Percentiles rank a stretch among this genome's conserved stretches.
phyloP scores from a whole-genome alignment of 2,888 invertebrate genomes.

The Deilephila elpenor region DNA sequence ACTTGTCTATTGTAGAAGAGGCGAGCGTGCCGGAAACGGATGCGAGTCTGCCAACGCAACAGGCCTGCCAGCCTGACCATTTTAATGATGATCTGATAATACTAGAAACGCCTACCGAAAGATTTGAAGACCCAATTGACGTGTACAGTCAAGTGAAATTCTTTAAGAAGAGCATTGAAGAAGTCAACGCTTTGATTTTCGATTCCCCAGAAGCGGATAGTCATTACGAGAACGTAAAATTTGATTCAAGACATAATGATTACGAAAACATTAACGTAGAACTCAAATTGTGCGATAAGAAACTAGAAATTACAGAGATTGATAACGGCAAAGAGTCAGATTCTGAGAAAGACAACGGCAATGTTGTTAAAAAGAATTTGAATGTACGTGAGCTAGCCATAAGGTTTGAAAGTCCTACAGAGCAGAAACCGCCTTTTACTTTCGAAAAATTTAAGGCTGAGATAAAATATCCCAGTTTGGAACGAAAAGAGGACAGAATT shows the following conservation, averaged over 20 bases:
- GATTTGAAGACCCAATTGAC: slow-evolving; percentile 65
- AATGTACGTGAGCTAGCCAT: slow-evolving; percentile 87
- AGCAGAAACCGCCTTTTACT: slow-evolving; percentile 82
- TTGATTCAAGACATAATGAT: slow-evolving; percentile 57
- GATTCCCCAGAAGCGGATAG: slow-evolving; percentile 62
- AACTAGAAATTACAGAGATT: slow-evolving; percentile 53
- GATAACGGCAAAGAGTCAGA: slow-evolving; percentile 48
- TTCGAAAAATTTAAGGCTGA: slow-evolving; percentile 82
- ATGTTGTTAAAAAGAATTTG: slow-evolving; percentile 67
- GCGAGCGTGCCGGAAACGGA: slow-evolving; percentile 83
- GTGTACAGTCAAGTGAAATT: slow-evolving; percentile 92
- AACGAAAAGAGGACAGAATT: slow-evolving; percentile 60
- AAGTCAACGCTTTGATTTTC: slow-evolving; percentile 86
- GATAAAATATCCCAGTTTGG: slow-evolving; percentile 69
- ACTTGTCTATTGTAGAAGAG: slow-evolving; percentile 81
- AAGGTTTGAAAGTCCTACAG: slow-evolving; percentile 87
- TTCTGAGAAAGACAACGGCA: slow-evolving; percentile 68
- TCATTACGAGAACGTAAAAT: slow-evolving; percentile 70
- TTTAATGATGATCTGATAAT: slow-evolving; percentile 72
- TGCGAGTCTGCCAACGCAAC: slow-evolving; percentile 83
- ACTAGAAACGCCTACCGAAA: slow-evolving; percentile 85
- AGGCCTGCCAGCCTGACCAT: slow-evolving; percentile 82
- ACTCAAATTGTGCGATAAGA: slow-evolving; percentile 68
- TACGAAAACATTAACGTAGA: slow-evolving; percentile 74
- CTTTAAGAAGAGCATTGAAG: slow-evolving; percentile 89